Conservation (phyloP, 2,113 vertebrate species). For the Cololabis saira region DNA sequence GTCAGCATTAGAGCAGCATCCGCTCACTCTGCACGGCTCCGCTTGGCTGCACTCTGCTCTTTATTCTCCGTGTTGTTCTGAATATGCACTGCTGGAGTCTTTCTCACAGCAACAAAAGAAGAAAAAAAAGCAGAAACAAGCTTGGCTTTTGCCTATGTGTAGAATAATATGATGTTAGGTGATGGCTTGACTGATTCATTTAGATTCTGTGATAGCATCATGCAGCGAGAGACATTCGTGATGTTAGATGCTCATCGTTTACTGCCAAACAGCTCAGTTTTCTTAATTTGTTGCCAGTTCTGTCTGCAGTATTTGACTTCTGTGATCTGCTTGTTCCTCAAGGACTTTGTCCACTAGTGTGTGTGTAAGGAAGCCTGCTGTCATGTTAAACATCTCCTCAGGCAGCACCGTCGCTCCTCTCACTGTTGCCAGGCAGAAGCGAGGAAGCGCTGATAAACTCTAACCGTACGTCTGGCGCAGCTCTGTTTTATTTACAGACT, state of each 20-base stretch:
- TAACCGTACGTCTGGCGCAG: constrained; percentile 1
- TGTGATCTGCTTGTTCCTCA: background rate
- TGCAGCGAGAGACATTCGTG: background rate
- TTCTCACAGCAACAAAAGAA: constrained; percentile 13
- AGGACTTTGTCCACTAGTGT: constrained; percentile 6
- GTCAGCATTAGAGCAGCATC: constrained; percentile 48
- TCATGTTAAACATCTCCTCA: constrained; percentile 19
- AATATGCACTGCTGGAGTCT: constrained; percentile 54
- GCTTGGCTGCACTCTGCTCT: constrained; percentile 51
- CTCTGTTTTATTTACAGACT: background rate
- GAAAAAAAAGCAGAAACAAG: background rate
- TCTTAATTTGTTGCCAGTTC: background rate
- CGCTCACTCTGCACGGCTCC: constrained; percentile 42
- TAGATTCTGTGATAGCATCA: background rate
- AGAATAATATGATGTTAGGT: background rate
- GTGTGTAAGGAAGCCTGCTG: constrained; percentile 17
- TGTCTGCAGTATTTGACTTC: background rate
- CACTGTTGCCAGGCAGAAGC: constrained; percentile 66
- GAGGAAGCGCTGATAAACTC: constrained; percentile 8
- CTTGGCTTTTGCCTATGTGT: constrained; percentile 4
- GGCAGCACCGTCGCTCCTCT: constrained; percentile 12
- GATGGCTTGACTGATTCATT: background rate
- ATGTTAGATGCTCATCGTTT: constrained; percentile 1
- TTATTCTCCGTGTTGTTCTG: constrained; percentile 38
- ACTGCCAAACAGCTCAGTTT: background rate